A percentile compares a stretch with the other conserved stretches of the same genome.
These are phyloP conservation scores for Drosophila atripex DNA, from an alignment of 2,888 invertebrate genomes.

Conservation along the genomic window DNA sequence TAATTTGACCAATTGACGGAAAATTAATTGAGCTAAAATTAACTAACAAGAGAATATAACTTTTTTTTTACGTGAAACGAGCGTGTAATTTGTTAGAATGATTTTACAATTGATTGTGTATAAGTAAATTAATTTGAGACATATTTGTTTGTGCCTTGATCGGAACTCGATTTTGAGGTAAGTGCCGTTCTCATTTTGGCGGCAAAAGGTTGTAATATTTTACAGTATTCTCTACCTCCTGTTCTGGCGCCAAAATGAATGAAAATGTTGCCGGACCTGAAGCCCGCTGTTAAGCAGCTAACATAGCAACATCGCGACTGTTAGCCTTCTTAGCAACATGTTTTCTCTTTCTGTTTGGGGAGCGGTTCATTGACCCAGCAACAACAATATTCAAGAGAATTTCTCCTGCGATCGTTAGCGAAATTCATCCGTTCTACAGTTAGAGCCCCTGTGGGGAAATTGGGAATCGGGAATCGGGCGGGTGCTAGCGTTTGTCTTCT, in stretches of 20 bases:
- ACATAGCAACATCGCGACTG: slow-evolving; percentile 10
- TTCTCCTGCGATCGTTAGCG: slow-evolving; percentile 31
- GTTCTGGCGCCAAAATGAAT: slow-evolving; percentile 48
- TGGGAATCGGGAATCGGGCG: neutral
- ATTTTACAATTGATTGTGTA: slow-evolving; percentile 63
- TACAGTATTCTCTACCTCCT: slow-evolving; percentile 7
- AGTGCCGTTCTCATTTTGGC: slow-evolving; percentile 57
- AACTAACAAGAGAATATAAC: slow-evolving; percentile 31
- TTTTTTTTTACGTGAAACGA: slow-evolving; percentile 54
- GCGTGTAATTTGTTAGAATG: slow-evolving; percentile 47
- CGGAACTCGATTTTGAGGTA: slow-evolving; percentile 51
- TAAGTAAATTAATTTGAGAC: slow-evolving; percentile 37
- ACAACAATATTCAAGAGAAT: slow-evolving; percentile 45
- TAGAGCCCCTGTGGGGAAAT: slow-evolving; percentile 16
- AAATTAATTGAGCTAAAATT: slow-evolving; percentile 59
- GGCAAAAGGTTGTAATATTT: slow-evolving; percentile 43
- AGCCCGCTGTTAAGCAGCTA: neutral
- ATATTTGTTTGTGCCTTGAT: slow-evolving; percentile 46
- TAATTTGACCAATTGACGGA: slow-evolving; percentile 69
- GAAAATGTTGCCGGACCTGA: slow-evolving; percentile 35
- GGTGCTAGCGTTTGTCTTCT: neutral
- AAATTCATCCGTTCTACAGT: slow-evolving; percentile 50
- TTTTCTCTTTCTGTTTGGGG: slow-evolving; percentile 25
- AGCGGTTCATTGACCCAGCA: slow-evolving; percentile 72
- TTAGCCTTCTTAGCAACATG: slow-evolving; percentile 10